phyloP scores from a whole-genome alignment of 2,888 invertebrate species.

The Eurois occulta region DNA sequence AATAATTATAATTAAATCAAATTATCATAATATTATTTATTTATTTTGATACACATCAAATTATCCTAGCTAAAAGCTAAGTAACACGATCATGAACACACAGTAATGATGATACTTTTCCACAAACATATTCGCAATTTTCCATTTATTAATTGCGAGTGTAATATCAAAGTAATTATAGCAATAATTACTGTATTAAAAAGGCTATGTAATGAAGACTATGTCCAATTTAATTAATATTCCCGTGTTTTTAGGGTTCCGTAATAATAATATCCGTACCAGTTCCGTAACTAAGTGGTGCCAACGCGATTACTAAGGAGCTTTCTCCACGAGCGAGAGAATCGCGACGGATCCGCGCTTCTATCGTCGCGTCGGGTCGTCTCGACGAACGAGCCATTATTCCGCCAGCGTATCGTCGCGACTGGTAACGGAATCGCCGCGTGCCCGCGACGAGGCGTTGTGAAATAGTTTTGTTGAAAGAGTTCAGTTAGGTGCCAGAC shows the following conservation, averaged over 20 bases:
- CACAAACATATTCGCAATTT: conserved; percentile 25
- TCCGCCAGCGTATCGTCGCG: too few relatives aligned
- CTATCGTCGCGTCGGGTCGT: too few relatives aligned
- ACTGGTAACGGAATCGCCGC: too few relatives aligned
- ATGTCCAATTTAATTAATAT: background rate
- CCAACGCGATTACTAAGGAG: background rate
- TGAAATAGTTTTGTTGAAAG: too few relatives aligned
- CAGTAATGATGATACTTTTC: conserved; percentile 28
- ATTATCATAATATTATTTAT: background rate
- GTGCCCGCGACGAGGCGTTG: too few relatives aligned
- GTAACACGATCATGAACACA: conserved; percentile 29
- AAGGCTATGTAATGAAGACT: background rate
- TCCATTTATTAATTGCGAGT: conserved; percentile 35
- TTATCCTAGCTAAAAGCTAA: background rate
- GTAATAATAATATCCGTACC: too few relatives aligned
- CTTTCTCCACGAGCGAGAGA: too few relatives aligned
- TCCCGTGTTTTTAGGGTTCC: background rate
- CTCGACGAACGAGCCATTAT: too few relatives aligned
- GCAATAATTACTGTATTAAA: conserved; percentile 19
- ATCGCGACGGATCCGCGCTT: too few relatives aligned
- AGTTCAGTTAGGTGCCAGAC: too few relatives aligned
- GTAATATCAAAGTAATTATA: conserved; percentile 31
- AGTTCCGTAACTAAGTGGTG: background rate
- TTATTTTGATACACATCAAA: background rate
- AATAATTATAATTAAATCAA: background rate